Evolutionary conservation across 2,113 vertebrate species (phyloP).

Genomic region (Pogonocichla stellata): DNA sequence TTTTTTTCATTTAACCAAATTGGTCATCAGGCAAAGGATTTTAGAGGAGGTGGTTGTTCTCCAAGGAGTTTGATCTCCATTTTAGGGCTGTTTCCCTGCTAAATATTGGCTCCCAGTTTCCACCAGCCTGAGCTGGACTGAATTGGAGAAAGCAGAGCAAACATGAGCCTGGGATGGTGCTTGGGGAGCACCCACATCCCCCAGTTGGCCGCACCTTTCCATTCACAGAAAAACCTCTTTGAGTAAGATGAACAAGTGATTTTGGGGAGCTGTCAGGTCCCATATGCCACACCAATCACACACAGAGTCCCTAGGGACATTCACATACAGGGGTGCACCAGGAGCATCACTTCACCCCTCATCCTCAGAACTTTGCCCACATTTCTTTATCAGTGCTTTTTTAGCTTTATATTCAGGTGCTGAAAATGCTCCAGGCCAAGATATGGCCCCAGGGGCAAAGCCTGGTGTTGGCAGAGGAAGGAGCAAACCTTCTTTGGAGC

Average conservation of each 20-base stretch:
- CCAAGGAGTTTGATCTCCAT: background rate
- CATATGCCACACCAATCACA: background rate
- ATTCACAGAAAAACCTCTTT: background rate
- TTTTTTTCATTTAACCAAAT: background rate
- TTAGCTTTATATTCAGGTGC: background rate
- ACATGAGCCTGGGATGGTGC: background rate
- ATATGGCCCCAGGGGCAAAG: background rate
- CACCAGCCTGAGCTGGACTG: background rate
- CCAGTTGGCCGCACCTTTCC: background rate
- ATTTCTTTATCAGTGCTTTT: background rate
- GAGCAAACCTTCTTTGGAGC: background rate
- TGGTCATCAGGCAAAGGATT: background rate
- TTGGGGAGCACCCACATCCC: background rate
- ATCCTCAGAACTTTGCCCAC: background rate
- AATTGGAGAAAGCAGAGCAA: background rate
- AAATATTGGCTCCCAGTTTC: background rate
- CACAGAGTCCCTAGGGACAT: fast-evolving
- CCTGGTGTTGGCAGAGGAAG: fast-evolving
- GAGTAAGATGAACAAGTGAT: background rate
- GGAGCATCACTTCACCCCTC: background rate
- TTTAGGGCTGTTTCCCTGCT: background rate
- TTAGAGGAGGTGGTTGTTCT: background rate
- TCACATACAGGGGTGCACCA: fast-evolving
- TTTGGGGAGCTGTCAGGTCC: fast-evolving
- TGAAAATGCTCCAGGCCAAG: background rate